Percentiles rank a stretch among this genome's conserved stretches.
Evolutionary conservation across 1,140 invertebrate species (phyloP).

Genomic region (Campoletis sonorensis): DNA sequence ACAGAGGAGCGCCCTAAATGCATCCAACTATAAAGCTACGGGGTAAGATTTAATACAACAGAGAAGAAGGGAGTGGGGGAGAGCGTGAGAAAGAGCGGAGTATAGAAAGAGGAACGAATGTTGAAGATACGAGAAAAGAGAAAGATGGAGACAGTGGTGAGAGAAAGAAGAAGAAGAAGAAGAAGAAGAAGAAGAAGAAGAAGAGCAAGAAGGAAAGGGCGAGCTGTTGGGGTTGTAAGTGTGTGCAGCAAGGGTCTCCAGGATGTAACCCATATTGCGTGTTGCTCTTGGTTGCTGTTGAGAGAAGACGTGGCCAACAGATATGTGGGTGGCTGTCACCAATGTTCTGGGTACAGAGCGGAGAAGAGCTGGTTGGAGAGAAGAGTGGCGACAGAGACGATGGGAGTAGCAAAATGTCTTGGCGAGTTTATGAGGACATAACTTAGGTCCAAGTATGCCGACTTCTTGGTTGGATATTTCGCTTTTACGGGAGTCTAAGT

Average conservation of each 20-base stretch:
- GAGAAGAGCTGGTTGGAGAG: slow-evolving; percentile 16
- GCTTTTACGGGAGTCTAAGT: slow-evolving; percentile 20
- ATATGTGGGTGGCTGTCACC: slow-evolving; percentile 51
- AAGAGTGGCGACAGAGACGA: slow-evolving; percentile 49
- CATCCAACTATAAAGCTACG: slow-evolving; percentile 15
- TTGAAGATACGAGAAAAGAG: slow-evolving; percentile 14
- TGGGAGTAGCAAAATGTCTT: slow-evolving; percentile 57
- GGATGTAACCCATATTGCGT: slow-evolving; percentile 24
- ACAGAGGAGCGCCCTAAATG: not conserved
- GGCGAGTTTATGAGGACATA: slow-evolving; percentile 67
- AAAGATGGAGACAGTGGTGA: too few species aligned
- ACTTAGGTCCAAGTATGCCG: slow-evolving; percentile 66
- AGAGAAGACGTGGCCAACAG: slow-evolving; percentile 54
- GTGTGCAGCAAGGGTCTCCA: not conserved
- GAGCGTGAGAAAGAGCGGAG: not conserved
- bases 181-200: too few species aligned
- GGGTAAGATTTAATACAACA: not conserved
- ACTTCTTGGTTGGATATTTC: slow-evolving; percentile 48
- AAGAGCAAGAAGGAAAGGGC: not conserved
- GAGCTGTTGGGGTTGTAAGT: not conserved
- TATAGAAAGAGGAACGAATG: slow-evolving; percentile 27
- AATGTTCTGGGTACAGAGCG: not conserved
- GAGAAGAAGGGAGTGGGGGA: not conserved
- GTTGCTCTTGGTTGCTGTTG: slow-evolving; percentile 7
- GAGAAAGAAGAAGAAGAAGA: not conserved